Evolutionary conservation across 2,113 vertebrate species (phyloP), one percentile per base, ranked within the genome.

Genomic region (Pongo pygmaeus): DNA sequence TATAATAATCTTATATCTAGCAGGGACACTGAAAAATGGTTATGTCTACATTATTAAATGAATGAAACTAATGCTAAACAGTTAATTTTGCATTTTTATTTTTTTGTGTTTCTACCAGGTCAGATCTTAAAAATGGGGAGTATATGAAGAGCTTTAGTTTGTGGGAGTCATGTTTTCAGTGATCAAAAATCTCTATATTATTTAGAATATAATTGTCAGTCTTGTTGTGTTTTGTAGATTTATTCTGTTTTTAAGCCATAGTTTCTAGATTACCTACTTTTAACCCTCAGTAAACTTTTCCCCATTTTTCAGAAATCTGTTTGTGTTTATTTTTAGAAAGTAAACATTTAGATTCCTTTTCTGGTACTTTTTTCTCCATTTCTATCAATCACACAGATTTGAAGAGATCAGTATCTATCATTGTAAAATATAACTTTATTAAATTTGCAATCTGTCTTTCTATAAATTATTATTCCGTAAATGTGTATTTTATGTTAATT

Each of bases 401-500:
- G 94, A 98, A 98, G 94, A 96, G 52, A 98, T 94, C 96, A 89
- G 88, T 97, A 84, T 95, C 27, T 93, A 11, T 97, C 85, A 98
- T 70, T 98, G 97, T 98, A 98, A 98, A 98, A 97, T 98, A 98
- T 91, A 96, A 95, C 80, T 95, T 98, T 94, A 97, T 97, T 96
- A 95, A 98, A 98, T 98, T 97, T 95, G 67, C 97, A 98, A 74
- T 95, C 64, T 98, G 96, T 98, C 97, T 98, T 98, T 96, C 95
- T 98, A 96, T 98, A 98, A 98, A 97, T 98, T 97, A 59, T 98
- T 84, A 95, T 97, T 46, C 93, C 93, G 69, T 95, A 98, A 98
- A 98, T 92, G 96, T 98, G 89, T 98, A 98, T 97, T 98, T 98
- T 98, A 98, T 98, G 97, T 98, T 98, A 98, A 98, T 96, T 98